phyloP scores from a whole-genome alignment of 2,888 invertebrate species.

The Apantesis nais region DNA sequence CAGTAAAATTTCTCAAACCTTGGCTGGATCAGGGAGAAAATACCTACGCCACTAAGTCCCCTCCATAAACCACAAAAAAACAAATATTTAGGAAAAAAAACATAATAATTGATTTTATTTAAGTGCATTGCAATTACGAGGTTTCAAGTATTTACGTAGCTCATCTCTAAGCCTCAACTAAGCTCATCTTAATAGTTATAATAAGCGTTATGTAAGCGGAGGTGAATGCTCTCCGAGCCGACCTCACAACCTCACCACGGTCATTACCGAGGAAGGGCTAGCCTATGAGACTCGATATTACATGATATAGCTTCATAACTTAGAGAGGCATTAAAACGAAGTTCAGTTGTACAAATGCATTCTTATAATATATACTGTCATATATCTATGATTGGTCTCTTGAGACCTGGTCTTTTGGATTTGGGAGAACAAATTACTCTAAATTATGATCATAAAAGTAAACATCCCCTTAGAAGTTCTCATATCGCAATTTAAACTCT shows the following conservation, averaged over 20 bases:
- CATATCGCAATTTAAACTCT: too few relatives aligned
- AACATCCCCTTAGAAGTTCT: too few relatives aligned
- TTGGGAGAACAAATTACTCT: too few relatives aligned
- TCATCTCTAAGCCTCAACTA: conserved; percentile 1
- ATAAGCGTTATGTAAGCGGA: conserved; percentile 35
- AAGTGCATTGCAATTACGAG: background rate
- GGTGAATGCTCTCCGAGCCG: conserved; percentile 25
- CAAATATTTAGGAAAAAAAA: too few relatives aligned
- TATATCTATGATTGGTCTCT: too few relatives aligned
- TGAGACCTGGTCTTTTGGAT: too few relatives aligned
- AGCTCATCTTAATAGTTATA: conserved; percentile 13
- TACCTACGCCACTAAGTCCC: too few relatives aligned
- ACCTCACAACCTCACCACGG: conserved; percentile 20
- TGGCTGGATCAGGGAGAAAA: too few relatives aligned
- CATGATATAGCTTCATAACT: background rate
- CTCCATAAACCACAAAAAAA: too few relatives aligned
- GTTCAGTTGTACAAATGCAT: background rate
- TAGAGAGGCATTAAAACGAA: background rate
- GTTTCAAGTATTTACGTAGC: background rate
- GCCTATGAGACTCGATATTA: conserved; percentile 9
- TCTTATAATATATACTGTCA: too few relatives aligned
- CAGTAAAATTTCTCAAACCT: too few relatives aligned
- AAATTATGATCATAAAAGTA: too few relatives aligned
- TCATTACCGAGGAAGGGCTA: conserved; percentile 28
- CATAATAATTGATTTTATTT: background rate